phyloP scores from a whole-genome alignment of 2,888 invertebrate species.

The Eutolmus rufibarbis region DNA sequence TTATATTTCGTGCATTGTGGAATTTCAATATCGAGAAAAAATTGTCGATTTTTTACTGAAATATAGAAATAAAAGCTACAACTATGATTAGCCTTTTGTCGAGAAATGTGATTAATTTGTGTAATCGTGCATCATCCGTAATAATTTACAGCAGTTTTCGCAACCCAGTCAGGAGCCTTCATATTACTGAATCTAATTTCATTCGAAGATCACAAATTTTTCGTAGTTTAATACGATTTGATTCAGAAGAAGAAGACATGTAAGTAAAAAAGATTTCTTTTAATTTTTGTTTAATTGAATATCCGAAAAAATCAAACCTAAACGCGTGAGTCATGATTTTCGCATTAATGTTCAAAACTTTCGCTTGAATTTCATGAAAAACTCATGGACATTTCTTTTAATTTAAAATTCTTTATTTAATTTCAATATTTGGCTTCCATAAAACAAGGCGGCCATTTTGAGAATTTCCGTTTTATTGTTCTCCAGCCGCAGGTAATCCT shows the following conservation, averaged over 20 bases:
- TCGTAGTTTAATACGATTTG: conserved; percentile 7
- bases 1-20: background rate
- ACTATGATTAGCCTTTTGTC: background rate
- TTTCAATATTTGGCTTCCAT: too few species aligned
- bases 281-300: background rate
- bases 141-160: conserved; percentile 2
- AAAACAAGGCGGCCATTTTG: too few species aligned
- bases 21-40: background rate
- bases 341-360: too few species aligned
- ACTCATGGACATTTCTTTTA: too few species aligned
- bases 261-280: background rate
- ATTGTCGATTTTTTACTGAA: too few species aligned
- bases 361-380: too few species aligned
- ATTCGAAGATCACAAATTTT: background rate
- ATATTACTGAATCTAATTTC: conserved; percentile 19
- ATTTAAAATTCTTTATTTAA: too few species aligned
- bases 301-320: too few species aligned
- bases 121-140: background rate
- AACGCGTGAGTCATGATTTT: too few species aligned
- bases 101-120: conserved; percentile 3
- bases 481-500: too few species aligned
- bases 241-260: conserved; percentile 11
- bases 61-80: background rate
- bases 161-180: conserved; percentile 6
- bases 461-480: too few species aligned